Evolutionary conservation across 2,888 invertebrate species (phyloP).

Genomic region (Melieria omissa): DNA sequence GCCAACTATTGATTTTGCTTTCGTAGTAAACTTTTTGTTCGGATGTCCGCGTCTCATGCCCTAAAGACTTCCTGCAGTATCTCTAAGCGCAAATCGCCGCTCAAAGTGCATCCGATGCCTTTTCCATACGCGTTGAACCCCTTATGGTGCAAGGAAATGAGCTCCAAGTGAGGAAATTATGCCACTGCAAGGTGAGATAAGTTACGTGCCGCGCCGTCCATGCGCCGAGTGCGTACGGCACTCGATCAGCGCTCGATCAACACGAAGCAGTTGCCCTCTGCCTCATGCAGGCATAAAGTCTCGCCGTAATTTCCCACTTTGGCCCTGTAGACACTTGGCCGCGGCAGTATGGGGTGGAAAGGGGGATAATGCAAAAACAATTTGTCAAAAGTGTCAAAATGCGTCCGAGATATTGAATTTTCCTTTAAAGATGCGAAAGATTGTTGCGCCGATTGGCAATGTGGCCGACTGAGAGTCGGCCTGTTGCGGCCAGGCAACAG

Average conservation of each 20-base stretch:
- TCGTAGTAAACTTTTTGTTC: background rate
- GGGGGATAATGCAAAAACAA: constrained; percentile 50
- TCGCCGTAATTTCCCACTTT: background rate
- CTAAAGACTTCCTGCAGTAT: constrained; percentile 11
- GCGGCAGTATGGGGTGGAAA: constrained; percentile 41
- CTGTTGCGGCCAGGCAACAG: constrained; percentile 1
- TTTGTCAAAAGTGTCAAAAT: constrained; percentile 62
- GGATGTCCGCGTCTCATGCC: background rate
- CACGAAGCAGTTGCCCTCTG: background rate
- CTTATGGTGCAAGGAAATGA: constrained; percentile 39
- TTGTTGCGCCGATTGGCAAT: constrained; percentile 11
- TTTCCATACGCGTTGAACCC: constrained; percentile 10
- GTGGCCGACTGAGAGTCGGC: constrained; percentile 5
- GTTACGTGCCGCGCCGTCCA: constrained; percentile 5
- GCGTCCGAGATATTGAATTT: constrained; percentile 53
- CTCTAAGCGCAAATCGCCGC: constrained; percentile 36
- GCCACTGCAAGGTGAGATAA: constrained; percentile 37
- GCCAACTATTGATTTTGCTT: too few relatives aligned
- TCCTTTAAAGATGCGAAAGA: constrained; percentile 36
- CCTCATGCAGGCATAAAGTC: background rate
- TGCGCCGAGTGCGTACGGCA: background rate
- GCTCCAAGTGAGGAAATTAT: constrained; percentile 37
- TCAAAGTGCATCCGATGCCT: background rate
- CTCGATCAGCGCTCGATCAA: background rate
- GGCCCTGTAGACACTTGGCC: background rate